Percentiles rank a stretch among this genome's conserved stretches.
phyloP scores from a whole-genome alignment of 2,797 vertebrate species.

The Lates japonicus region DNA sequence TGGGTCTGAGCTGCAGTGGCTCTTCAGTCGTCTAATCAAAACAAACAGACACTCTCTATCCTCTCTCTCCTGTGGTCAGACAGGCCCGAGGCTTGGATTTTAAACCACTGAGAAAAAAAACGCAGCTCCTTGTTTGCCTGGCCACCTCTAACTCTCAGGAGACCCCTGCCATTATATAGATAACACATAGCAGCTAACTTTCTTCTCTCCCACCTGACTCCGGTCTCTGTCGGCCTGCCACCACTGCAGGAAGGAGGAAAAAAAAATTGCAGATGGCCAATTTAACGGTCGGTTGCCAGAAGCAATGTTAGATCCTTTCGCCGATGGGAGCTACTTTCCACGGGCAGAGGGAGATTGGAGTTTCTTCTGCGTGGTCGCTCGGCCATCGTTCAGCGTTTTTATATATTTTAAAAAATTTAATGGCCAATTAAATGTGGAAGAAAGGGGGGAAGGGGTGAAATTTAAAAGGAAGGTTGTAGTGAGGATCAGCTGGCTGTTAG shows the following conservation, averaged over 20 bases:
- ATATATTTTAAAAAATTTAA: slow-evolving; percentile 69
- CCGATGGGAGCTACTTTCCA: slow-evolving; percentile 51
- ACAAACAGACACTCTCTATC: slow-evolving; percentile 65
- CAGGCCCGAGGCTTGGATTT: slow-evolving; percentile 48
- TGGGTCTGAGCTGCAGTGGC: slow-evolving; percentile 43
- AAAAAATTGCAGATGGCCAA: slow-evolving; percentile 73
- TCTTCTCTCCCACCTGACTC: slow-evolving; percentile 42
- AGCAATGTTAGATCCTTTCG: slow-evolving; percentile 60
- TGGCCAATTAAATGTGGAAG: slow-evolving; percentile 65
- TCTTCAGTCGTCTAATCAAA: slow-evolving; percentile 65
- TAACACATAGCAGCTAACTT: slow-evolving; percentile 56
- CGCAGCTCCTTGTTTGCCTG: slow-evolving; percentile 15
- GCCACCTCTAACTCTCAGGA: slow-evolving; percentile 43
- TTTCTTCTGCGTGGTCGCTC: slow-evolving; percentile 49
- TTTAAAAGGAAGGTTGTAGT: slow-evolving; percentile 33
- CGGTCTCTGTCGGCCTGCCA: slow-evolving; percentile 33
- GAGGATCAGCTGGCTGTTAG: slow-evolving; percentile 8
- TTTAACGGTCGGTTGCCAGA: slow-evolving; percentile 73
- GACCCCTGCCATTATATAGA: slow-evolving; percentile 61
- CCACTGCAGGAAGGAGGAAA: slow-evolving; percentile 33
- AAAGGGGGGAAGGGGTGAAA: slow-evolving; percentile 34
- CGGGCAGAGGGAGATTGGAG: slow-evolving; percentile 15
- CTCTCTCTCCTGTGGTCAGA: slow-evolving; percentile 54
- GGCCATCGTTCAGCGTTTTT: slow-evolving; percentile 56
- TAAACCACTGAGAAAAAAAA: slow-evolving; percentile 42